These are phyloP conservation scores for Drosophila subobscura DNA, from an alignment of 1,140 invertebrate species.

Conservation along the genomic window DNA sequence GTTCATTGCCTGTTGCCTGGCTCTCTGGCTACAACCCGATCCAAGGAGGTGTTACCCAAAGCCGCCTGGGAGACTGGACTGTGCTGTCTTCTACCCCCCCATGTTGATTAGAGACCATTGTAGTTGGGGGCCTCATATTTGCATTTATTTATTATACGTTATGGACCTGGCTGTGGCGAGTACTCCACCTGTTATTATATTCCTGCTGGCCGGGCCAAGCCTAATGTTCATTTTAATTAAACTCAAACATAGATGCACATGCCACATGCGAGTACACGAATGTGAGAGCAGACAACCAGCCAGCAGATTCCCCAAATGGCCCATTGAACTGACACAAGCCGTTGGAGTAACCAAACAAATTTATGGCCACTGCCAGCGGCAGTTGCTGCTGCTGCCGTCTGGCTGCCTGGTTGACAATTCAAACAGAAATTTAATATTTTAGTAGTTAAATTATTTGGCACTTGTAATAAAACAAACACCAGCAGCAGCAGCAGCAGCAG, in stretches of 20 bases:
- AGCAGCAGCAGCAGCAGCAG: conserved; percentile 49
- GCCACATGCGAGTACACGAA: not conserved
- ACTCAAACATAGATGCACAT: conserved; percentile 66
- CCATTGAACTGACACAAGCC: conserved; percentile 70
- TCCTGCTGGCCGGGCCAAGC: conserved; percentile 23
- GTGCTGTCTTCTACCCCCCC: no score
- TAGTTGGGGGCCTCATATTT: conserved; percentile 8
- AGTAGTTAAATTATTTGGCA: conserved; percentile 81
- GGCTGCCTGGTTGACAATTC: conserved; percentile 55
- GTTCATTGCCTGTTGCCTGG: conserved; percentile 40
- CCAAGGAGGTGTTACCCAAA: conserved; percentile 1
- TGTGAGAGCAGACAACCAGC: no score
- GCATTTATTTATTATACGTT: conserved; percentile 32
- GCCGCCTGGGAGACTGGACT: no score
- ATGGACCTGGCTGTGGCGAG: not conserved
- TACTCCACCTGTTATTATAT: conserved; percentile 11
- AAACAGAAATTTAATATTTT: conserved; percentile 81
- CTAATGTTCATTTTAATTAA: conserved; percentile 77
- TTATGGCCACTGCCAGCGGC: conserved; percentile 56
- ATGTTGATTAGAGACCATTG: conserved; percentile 45
- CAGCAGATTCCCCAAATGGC: conserved; percentile 67
- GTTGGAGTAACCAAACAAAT: conserved; percentile 45
- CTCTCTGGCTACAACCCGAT: not conserved
- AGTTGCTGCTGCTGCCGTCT: conserved; percentile 9
- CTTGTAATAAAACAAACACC: conserved; percentile 80